Base-by-base conservation (phyloP, 1,140 invertebrate genomes). In the Lordiphosa collinella region DNA sequence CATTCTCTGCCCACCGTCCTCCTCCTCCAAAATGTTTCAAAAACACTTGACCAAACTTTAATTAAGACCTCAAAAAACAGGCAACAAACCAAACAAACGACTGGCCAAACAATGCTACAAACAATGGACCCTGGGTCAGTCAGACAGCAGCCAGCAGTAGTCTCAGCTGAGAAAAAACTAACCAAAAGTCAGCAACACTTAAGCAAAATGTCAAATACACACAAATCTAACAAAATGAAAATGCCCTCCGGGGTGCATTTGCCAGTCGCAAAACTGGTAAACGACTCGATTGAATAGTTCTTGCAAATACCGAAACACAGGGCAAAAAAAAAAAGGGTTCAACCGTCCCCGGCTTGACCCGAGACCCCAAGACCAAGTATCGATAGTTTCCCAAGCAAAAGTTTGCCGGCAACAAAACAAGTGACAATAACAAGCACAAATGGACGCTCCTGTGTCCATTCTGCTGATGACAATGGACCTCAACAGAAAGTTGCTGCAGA, bases 201-300 rank as follows among this genome's bases (percentile, higher is more conserved):
- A 70, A 84, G 78, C 71, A 80, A 82, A 82, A 82, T 82, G 78
- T 82, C 78, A 82, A 82, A 82, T 84, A 82, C 78, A 82, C 78
- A 82, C 78, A 82, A 82, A 73, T 78, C 41, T 44, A 44, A 44
- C 41, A 44, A 72, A 82, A 82, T 67, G 72, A 64, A 80, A 82
- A 84, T 56, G 59, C 67, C 78, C 78, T 84, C 78, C 63, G 53
- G 78, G 78, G 78, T 84, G 78, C 78, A 84, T 84, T 82, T 82
- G 68, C 56, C 55, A 51, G 48, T 13, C 62, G 47, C 18, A 49
- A 25, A 25, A 7, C 22, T 25, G 22, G 37, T 61, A 36, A 22
- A 43, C 52, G 55, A 58, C 52, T 68, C 78, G 56, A 78, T 72
- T 84, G 72, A 82, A 82, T 72, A 82, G 76, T 67, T 62, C 69